These are phyloP conservation scores for Folsomia manolachei DNA, from an alignment of 2,888 invertebrate species.

Conservation along the genomic window DNA sequence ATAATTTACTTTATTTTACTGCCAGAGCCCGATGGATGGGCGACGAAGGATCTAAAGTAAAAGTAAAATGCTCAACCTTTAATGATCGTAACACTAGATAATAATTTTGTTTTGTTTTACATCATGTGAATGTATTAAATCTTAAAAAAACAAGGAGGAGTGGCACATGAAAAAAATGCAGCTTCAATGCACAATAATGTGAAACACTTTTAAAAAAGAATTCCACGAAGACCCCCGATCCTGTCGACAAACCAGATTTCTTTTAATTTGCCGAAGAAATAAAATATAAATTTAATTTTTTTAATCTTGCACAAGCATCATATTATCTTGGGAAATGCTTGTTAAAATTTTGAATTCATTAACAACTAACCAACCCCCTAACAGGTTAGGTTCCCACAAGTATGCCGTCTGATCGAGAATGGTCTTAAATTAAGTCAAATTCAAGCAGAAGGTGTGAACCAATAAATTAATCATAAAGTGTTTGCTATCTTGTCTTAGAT, in stretches of 20 bases:
- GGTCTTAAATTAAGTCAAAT: neutral
- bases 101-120: neutral
- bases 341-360: neutral
- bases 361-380: no score
- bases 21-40: neutral
- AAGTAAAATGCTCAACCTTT: neutral
- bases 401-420: neutral
- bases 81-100: neutral
- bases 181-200: no score
- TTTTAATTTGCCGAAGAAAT: constrained; percentile 4
- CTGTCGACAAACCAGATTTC: neutral
- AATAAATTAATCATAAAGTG: no score
- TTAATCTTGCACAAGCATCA: neutral
- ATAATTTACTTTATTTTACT: neutral
- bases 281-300: constrained; percentile 2
- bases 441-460: no score
- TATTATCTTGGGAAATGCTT: neutral
- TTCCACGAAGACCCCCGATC: neutral
- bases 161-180: neutral
- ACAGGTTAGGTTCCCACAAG: no score
- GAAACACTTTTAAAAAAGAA: no score
- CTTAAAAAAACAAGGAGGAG: neutral
- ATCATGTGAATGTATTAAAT: neutral
- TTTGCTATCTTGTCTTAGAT: no score
- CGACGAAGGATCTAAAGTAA: neutral